Evolutionary conservation across 2,888 invertebrate genomes (phyloP), one percentile per base, ranked within the genome.

Genomic region (Pollenia amentaria): DNA sequence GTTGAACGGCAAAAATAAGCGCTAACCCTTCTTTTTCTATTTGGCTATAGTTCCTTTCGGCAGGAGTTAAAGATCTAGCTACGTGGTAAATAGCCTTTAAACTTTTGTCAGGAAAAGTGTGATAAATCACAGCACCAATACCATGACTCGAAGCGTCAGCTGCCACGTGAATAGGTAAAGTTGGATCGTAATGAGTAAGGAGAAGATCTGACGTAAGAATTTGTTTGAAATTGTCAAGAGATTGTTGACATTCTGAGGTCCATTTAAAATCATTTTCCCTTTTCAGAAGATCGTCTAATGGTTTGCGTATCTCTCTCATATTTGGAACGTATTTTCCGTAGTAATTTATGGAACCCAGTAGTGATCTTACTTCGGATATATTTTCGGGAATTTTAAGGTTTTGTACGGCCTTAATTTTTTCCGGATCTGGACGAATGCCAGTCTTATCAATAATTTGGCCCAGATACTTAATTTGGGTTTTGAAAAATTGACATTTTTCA

Each of bases 11-110:
- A 67, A 84, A 89, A 8, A 88, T 80, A 3, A 89, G 40, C 0
- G 73, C 88, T 2, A 88, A 53, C 16, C 73, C 88, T 38, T 88
- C 87, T 16, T 89, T 89, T 53, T 89, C 84, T 6, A 80, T 87
- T 64, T 88, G 88, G 62, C 84, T 85, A 64, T 87, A 88, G 14
- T 84, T 81, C 46, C 75, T 53, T 57, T 88, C 83, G 10, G 87
- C 48, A 7, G 77, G 38, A 1, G 88, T 83, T 6, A 89, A 72
- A 29, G 87, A 62, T 29, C 76, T 40, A 51, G 85, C 77, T 21
- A 62, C 65, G 21, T 88, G 84, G 18, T 60, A 55, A 14, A 88
- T 79, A 0, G 83, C 84, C 57, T 87, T 87, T 9, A 80, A 48
- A n/a, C 73, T 72, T 6, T 79, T 62, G 62, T 88, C 76, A 1